Conservation (phyloP, 1,140 invertebrate genomes). For the Lepidotrigona ventralis region DNA sequence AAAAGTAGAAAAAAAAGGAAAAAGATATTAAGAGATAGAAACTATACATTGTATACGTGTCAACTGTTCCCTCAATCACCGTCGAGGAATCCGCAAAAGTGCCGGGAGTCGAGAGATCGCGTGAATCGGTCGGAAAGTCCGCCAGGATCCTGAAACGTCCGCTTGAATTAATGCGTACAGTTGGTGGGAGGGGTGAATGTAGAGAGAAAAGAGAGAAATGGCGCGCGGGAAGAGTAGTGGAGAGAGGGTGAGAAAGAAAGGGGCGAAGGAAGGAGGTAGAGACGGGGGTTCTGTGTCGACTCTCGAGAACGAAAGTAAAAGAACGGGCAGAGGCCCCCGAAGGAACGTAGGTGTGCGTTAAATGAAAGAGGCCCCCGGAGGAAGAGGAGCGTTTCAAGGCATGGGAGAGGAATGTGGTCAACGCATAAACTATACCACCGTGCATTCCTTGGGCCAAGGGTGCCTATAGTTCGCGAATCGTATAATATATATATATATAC, state of each 20-base stretch:
- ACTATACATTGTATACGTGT: too few relatives aligned
- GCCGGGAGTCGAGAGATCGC: too few relatives aligned
- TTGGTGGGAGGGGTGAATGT: not conserved
- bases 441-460: constrained; percentile 72
- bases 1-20: not conserved
- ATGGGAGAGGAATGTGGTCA: constrained; percentile 79
- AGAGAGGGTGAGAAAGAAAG: not conserved
- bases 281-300: not conserved
- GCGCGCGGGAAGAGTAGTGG: not conserved
- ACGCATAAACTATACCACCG: constrained; percentile 78
- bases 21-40: too few relatives aligned
- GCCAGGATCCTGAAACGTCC: constrained; percentile 17
- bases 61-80: not conserved
- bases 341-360: constrained; percentile 70
- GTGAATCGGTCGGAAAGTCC: not conserved
- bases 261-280: not conserved
- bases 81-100: not conserved
- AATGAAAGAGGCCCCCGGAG: constrained; percentile 68
- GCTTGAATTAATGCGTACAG: constrained; percentile 39
- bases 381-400: constrained; percentile 74
- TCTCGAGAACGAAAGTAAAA: constrained; percentile 61
- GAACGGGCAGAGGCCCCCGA: constrained; percentile 40
- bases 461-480: constrained; percentile 73
- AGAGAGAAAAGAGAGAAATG: not conserved
- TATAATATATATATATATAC: constrained; percentile 43